Evolutionary conservation across 2,797 vertebrate species (phyloP).

Genomic region (Oceanodroma leucorhoa): DNA sequence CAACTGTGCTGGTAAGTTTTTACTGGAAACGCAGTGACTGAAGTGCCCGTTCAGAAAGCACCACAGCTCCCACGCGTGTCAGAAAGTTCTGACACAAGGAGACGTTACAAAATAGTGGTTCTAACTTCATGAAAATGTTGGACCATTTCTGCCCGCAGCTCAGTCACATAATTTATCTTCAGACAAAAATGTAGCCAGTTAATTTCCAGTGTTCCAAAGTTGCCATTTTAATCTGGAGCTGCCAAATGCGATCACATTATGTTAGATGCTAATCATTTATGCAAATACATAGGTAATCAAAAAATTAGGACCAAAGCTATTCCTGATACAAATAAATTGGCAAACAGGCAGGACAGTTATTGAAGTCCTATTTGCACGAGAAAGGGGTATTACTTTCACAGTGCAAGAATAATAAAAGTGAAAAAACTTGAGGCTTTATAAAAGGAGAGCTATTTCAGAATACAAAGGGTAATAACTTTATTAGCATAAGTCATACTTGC

Average conservation of each 20-base stretch:
- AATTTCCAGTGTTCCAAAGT: neutral
- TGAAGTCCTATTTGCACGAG: neutral
- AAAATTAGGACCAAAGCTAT: neutral
- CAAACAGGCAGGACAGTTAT: neutral
- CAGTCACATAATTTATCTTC: neutral
- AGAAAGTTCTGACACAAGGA: neutral
- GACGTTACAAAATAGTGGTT: neutral
- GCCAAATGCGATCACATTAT: neutral
- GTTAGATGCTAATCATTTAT: neutral
- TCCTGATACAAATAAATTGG: neutral
- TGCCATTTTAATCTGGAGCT: neutral
- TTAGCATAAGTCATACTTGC: neutral
- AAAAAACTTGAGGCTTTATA: neutral
- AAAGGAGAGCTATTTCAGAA: neutral
- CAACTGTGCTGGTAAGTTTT: neutral
- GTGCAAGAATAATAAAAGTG: neutral
- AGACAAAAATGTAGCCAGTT: neutral
- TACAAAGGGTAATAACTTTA: neutral
- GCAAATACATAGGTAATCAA: neutral
- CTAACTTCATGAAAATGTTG: neutral
- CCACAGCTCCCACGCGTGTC: fast-evolving
- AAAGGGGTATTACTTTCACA: neutral
- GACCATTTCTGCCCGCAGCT: neutral
- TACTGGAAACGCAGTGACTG: neutral
- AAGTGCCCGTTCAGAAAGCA: neutral